Percentiles rank a stretch among this genome's conserved stretches.
phyloP scores from a whole-genome alignment of 2,113 vertebrate genomes.

The Oncorhynchus nerka region DNA sequence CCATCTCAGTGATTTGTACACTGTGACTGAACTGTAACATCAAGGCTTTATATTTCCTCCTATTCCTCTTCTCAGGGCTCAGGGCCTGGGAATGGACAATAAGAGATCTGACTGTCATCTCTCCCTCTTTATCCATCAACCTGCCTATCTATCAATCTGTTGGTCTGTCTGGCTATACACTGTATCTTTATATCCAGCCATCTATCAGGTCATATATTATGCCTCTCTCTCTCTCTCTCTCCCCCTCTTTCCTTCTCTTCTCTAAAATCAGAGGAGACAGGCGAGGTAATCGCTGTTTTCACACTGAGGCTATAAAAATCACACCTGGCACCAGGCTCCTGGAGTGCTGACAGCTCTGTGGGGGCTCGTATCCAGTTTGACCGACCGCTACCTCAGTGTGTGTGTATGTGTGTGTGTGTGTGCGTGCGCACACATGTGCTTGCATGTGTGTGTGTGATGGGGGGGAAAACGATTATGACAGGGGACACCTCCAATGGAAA shows the following conservation, averaged over 20 bases:
- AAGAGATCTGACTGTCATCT: conserved; percentile 4
- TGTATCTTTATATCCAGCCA: conserved; percentile 1
- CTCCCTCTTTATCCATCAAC: neutral
- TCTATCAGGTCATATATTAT: conserved; percentile 10
- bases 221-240: neutral
- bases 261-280: conserved; percentile 57
- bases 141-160: conserved; percentile 6
- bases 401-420: conserved; percentile 18
- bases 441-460: neutral
- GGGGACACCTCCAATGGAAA: no score
- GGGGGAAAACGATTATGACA: no score
- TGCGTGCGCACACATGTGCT: neutral
- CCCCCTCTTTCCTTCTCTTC: neutral
- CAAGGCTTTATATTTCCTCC: neutral
- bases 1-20: conserved; percentile 23
- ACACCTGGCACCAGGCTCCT: conserved; percentile 64
- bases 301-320: conserved; percentile 59
- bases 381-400: conserved; percentile 25
- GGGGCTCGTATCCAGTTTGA: conserved; percentile 41
- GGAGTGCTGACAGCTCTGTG: conserved; percentile 47
- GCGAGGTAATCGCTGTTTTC: conserved; percentile 53
- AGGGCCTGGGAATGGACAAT: neutral
- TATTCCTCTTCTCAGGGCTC: conserved; percentile 7
- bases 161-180: neutral
- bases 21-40: conserved; percentile 29